Evolutionary conservation across 2,797 vertebrate species (phyloP), one percentile per base, ranked within the genome.

Genomic region (Hylomyscus alleni): DNA sequence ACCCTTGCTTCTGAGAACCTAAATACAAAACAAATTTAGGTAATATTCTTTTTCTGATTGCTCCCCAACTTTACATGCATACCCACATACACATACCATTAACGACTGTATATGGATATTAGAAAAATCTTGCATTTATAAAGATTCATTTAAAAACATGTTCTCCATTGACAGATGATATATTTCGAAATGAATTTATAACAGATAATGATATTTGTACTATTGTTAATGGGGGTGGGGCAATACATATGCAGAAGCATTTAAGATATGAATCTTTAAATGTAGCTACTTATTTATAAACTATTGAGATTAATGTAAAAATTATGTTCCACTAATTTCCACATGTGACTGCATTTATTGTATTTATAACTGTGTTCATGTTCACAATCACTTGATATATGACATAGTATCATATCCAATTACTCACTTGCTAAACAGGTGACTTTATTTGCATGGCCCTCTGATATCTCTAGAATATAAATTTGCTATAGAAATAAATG

Each of bases 261-360:
- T 93, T 80, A 90, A 90, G 19, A n/a, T 94, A 19, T 54, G 54
- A 56, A 20, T 44, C 47, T 85, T 22, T 84, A 85, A 60, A 91
- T 92, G 40, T 90, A 78, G 15, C 29, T 82, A 26, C 19, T 2
- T 89, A 54, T 82, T 92, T 81, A 54, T 92, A 62, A 95, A 60
- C 11, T 62, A 13, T 72, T 58, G 80, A 6, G 67, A 6, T 6
- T 50, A 80, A 58, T 0, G 26, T 37, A n/a, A 34, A 4, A 86
- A 85, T 83, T 10, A 65, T 84, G 20, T 47, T 80, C 4, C 26
- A 56, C 58, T 67, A 84, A 81, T 47, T 89, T 13, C 11, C 60
- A 62, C 26, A 91, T 89, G 3, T 92, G 7, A 75, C 26, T 54
- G 56, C 83, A 10, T 69, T 56, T 93, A 44, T 90, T 85, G 54